phyloP scores from a whole-genome alignment of 2,797 vertebrate species.

The Tamandua tetradactyla region DNA sequence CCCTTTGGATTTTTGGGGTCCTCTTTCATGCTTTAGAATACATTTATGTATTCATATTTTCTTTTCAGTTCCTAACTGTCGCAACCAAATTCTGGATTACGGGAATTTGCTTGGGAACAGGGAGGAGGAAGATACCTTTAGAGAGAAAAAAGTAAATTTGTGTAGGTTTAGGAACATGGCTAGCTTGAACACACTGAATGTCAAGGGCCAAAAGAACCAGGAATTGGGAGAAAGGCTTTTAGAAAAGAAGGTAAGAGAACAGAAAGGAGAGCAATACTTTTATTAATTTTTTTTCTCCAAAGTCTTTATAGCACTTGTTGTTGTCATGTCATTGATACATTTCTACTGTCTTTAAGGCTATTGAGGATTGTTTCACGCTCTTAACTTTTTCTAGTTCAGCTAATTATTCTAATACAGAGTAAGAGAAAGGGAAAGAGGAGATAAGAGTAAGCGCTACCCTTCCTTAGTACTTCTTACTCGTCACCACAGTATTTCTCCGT shows the following conservation, averaged over 20 bases:
- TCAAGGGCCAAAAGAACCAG: neutral
- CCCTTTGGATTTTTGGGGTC: neutral
- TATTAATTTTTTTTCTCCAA: neutral
- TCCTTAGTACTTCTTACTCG: neutral
- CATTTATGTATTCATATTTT: neutral
- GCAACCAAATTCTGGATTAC: constrained; percentile 30
- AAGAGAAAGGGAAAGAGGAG: neutral
- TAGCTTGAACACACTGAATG: constrained; percentile 10
- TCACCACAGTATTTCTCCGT: neutral
- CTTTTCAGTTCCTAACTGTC: constrained; percentile 40
- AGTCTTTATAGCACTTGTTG: neutral
- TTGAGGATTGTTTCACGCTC: neutral
- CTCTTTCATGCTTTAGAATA: constrained; percentile 33
- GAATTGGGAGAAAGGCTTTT: constrained; percentile 23
- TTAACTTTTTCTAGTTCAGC: neutral
- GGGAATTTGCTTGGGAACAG: neutral
- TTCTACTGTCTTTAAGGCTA: neutral
- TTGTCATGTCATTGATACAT: neutral
- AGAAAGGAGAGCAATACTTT: neutral
- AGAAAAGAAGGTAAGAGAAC: neutral
- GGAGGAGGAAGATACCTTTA: neutral
- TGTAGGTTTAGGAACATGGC: neutral
- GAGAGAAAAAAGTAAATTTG: constrained; percentile 38
- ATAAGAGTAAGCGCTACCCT: neutral
- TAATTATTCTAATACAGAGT: neutral